Evolutionary conservation across 1,140 invertebrate genomes (phyloP), one percentile per base, ranked within the genome.

Genomic region (Zaprionus kolodkinae): DNA sequence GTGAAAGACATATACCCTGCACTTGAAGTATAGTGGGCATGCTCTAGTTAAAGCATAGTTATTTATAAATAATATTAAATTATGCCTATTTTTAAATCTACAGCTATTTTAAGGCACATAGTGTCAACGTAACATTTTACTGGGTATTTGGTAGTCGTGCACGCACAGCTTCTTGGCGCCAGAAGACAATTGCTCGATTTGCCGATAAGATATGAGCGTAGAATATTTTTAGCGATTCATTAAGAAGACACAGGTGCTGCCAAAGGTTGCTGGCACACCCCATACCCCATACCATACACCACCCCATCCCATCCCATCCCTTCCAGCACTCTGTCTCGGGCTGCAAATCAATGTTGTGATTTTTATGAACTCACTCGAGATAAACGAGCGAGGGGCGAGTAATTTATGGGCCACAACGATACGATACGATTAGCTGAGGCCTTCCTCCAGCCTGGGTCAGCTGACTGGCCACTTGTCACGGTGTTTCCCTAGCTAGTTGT

Each of bases 351-450:
- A 62, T 72, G 79, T 60, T 68, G 72, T 79, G 83, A 87, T 87
- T 87, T 87, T 87, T 87, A 87, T 72, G 30, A 74, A 36, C 72
- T 77, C 84, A 82, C 83, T 82, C 27, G 50, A 87, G 72, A 87
- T 69, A 38, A 63, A 33, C 11, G 21, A 33, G 33, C 45, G 40
- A 45, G 40, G n/a, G 40, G 36, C 50, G 36, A 52, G 35, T 30
- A 72, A 89, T 89, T 87, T 87, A 88, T 72, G 45, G 77, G 0
- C 67, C 40, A 54, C 21, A 21, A 21, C 21, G 21, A 21, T 21
- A 21, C 45, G 45, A 25, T 50, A 12, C 50, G 79, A 87, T 86
- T 87, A 87, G 17, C 43, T 27, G 17, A 55, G 52, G 35, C 52
- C 56, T 66, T 57, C 15, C 17, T 62, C 6, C 43, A 38, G 33